Evolutionary conservation across 2,888 invertebrate species (phyloP), one percentile per base, ranked within the genome.

Genomic region (Girardia tigrina): DNA sequence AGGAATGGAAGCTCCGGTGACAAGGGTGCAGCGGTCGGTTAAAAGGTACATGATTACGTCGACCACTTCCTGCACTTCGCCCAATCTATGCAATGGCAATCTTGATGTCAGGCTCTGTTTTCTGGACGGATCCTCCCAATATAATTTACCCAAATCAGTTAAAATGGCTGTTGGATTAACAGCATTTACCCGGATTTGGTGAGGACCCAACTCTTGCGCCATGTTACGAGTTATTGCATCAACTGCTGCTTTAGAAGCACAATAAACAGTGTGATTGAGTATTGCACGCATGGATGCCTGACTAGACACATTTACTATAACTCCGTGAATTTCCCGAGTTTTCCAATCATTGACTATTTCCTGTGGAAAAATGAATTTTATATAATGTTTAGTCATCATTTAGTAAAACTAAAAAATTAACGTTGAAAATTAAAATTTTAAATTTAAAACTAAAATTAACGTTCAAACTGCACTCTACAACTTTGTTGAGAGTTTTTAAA

Each of bases 81-180:
- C 87, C 83, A 89, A 89, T 80, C 86, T 84, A 80, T 89, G 88
- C 12, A 94, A 83, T 0, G 94, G 94, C 83, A 94, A 94, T 84
- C 89, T 90, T 0, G 87, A 87, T 72, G 90, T 81, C 88, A 94
- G 88, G 0, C 87, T 87, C 0, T 86, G 86, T 0, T 90, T 88
- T 81, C 90, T 90, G 0, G 83, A 86, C 0, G 91, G 90, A 80
- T 91, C 90, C n/a, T n/a, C n/a, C 94, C 94, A 97, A 0, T 76
- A 78, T 26, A 42, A 83, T 78, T 87, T 87, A 0, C 93, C 93
- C 90, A 95, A 89, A 74, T 89, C 90, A 0, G 95, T 95, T 87
- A 92, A 86, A n/a, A 92, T 90, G 0, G 92, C 93, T 0, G 94
- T 95, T 0, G 95, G 95, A 84, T 94, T 93, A 0, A 95, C 90